phyloP scores from a whole-genome alignment of 2,797 vertebrate species.

The Fistularia tabacaria region DNA sequence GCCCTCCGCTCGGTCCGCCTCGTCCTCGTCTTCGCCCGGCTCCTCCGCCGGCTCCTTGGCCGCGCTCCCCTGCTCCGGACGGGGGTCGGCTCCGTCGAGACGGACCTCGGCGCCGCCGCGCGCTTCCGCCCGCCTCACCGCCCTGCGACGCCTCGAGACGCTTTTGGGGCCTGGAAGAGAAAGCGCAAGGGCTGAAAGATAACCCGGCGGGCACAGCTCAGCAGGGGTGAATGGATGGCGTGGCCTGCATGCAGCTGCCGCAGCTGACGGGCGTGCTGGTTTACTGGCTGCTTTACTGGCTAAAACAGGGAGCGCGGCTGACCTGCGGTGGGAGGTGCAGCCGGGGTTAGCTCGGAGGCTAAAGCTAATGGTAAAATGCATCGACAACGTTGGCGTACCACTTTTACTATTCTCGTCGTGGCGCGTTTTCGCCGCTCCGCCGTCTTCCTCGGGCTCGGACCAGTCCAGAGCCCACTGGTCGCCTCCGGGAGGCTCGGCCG shows the following conservation, averaged over 20 bases:
- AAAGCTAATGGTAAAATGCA: constrained; percentile 49
- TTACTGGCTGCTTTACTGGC: background rate
- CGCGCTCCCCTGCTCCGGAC: background rate
- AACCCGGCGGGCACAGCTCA: no score
- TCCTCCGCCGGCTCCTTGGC: constrained; percentile 14
- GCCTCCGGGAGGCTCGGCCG: constrained; percentile 33
- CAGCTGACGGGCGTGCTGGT: no score
- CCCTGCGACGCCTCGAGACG: constrained; percentile 6
- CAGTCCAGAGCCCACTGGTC: constrained; percentile 46
- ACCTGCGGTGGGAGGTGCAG: constrained; percentile 11
- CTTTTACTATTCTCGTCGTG: constrained; percentile 29
- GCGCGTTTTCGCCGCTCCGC: constrained; percentile 11
- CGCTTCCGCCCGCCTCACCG: constrained; percentile 18
- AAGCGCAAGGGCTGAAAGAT: background rate
- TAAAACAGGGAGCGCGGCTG: constrained; percentile 7
- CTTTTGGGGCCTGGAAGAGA: constrained; percentile 36
- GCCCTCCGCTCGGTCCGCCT: constrained; percentile 5
- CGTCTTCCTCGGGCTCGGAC: constrained; percentile 59
- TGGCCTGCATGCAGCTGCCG: no score
- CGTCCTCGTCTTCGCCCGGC: constrained; percentile 3
- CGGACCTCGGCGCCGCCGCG: constrained; percentile 5
- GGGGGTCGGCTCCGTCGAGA: background rate
- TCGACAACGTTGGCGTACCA: constrained; percentile 60
- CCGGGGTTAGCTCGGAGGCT: constrained; percentile 39
- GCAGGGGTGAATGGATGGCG: background rate